Base-by-base conservation (phyloP, 2,888 invertebrate species). In the Rhingia campestris region DNA sequence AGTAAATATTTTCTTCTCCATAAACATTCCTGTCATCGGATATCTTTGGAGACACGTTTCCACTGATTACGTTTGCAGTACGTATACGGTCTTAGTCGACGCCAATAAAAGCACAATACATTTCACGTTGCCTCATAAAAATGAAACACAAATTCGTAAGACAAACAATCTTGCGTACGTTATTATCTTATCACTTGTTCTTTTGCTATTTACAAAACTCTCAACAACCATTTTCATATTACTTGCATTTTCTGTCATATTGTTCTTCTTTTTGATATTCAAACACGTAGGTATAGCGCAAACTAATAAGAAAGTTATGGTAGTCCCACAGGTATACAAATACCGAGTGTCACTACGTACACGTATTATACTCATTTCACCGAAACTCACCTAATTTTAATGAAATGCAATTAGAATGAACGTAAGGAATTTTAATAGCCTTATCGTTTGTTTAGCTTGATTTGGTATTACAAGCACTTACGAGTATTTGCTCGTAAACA, bases 141-240 rank as follows among this genome's bases (percentile, higher is more conserved):
- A 69, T 69, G 7, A 51, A 41, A 51, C 22, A 61, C 7, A 14
- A 61, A 61, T 61, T 53, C 37, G 7, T 72, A 5, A 51, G 12
- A 51, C 70, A 58, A 49, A 51, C 10, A 59, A 72, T 43, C 61
- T 70, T 72, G 59, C 70, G 70, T 61, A 35, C 22, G 49, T 43
- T 35, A 22, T 22, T 22, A 4, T 53, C 69, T 69, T 69, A 69
- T 69, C 69, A 49, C n/a, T 12, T 54, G 12, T 56, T 58, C n/a
- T 47, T 22, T 47, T 12, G 6, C 58, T 69, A 14, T 69, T 47
- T 58, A 58, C 30, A 69, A 4, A 32, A 33, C 22, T 32, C 43
- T 45, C 35, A 22, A 45, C 45, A 7, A 37, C 45, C 56, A 69
- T 69, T 58, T 69, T 14, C 12, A n/a, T 6, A 39, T 4, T 10